Evolutionary conservation across 2,797 vertebrate species (phyloP), one percentile per base, ranked within the genome.

Genomic region (Microcaecilia unicolor): DNA sequence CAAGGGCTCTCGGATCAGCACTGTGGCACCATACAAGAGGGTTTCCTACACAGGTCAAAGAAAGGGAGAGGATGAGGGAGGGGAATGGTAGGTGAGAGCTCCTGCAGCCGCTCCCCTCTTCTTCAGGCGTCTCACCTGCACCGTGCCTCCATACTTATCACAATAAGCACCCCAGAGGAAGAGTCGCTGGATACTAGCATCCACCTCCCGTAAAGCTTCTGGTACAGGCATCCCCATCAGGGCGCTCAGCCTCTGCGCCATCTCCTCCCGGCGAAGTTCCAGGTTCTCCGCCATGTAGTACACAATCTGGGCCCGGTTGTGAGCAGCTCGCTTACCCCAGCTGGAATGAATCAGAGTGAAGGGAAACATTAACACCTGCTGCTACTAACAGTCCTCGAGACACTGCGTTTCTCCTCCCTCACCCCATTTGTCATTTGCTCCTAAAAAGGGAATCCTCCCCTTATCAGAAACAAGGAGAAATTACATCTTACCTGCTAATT

Each of bases 1-100:
- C 5, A 92, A 45, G 1, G 90, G 83, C 47, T 91, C 87, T 11
- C 82, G 79, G 12, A 84, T n/a, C 22, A 73, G 75, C 18, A 92
- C 50, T n/a, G 88, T 87, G 0, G 74, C 78, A 28, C 92, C 92
- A 2, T 76, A 79, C 43, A 85, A 74, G n/a, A 79, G 38, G 37
- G 67, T 30, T 3, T 57, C 70, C 77, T 78, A 39, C 3, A 21
- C 23, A 37, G 19, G 23, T 0, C 7, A 8, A 8, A 18, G 6
- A 16, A 38, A 25, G 40, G 6, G 21, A 1, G 5, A 8, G 9
- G 22, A 9, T 8, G 7, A 13, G 4, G 6, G 3, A n/a, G n/a
- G n/a, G n/a, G n/a, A n/a, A n/a, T n/a, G n/a, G n/a, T n/a, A n/a
- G n/a, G n/a, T n/a, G n/a, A n/a, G n/a, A n/a, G 6, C 6, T 9